Evolutionary conservation across 2,113 vertebrate species (phyloP).

Genomic region (Bubalus kerabau): DNA sequence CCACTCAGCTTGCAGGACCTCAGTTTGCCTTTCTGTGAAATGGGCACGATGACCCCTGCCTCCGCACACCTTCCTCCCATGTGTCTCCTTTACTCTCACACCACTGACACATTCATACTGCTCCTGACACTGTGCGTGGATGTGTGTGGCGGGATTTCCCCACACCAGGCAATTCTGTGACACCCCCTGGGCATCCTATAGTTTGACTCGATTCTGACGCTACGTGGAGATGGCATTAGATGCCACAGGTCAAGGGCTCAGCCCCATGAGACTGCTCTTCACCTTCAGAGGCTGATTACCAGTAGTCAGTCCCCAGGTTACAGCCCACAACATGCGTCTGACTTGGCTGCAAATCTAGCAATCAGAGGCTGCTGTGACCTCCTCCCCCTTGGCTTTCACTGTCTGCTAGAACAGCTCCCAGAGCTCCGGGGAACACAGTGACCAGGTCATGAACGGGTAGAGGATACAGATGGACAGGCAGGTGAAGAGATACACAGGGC

Average conservation of each 20-base stretch:
- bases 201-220: accelerated
- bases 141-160: background rate
- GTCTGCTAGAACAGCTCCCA: background rate
- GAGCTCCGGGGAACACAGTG: background rate
- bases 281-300: background rate
- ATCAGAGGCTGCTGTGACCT: accelerated
- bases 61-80: background rate
- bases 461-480: background rate
- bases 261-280: background rate
- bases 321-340: background rate
- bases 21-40: background rate
- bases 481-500: accelerated
- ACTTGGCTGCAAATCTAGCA: background rate
- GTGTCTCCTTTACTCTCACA: background rate
- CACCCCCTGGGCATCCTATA: background rate
- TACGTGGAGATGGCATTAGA: background rate
- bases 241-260: background rate
- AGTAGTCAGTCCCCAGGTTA: background rate
- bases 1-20: background rate
- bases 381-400: background rate
- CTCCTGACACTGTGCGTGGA: background rate
- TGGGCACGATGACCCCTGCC: background rate
- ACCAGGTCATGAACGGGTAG: background rate
- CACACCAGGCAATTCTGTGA: background rate
- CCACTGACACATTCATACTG: accelerated